A percentile compares a stretch with the other conserved stretches of the same genome.
Evolutionary conservation across 2,797 vertebrate genomes (phyloP).

Genomic region (Enteromius thamalakanensis): DNA sequence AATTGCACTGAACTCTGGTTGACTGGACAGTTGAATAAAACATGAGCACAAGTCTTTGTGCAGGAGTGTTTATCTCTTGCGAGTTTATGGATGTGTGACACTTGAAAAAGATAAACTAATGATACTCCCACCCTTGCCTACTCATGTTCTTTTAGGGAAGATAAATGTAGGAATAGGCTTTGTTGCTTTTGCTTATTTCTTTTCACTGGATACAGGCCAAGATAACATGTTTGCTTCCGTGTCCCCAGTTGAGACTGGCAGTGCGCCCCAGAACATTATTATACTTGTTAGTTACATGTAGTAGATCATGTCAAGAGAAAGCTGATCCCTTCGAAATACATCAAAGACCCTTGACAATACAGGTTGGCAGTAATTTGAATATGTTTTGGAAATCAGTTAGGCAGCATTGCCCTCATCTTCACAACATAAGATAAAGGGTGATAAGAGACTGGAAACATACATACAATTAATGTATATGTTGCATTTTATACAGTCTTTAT

Average conservation of each 20-base stretch:
- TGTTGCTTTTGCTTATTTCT: slow-evolving; percentile 26
- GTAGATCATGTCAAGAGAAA: slow-evolving; percentile 25
- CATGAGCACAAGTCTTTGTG: slow-evolving; percentile 40
- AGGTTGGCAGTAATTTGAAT: background rate
- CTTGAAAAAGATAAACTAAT: slow-evolving; percentile 18
- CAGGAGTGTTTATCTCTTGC: slow-evolving; percentile 13
- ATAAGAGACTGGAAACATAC: background rate
- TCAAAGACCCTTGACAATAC: background rate
- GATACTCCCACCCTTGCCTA: background rate
- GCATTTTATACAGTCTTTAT: background rate
- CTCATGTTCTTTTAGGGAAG: slow-evolving; percentile 14
- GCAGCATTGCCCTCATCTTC: background rate
- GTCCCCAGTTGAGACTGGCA: background rate
- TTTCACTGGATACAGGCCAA: slow-evolving; percentile 37
- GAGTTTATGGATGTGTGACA: slow-evolving; percentile 16
- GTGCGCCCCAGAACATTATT: slow-evolving; percentile 37
- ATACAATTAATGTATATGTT: background rate
- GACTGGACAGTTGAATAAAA: slow-evolving; percentile 51
- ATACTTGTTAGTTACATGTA: slow-evolving; percentile 20
- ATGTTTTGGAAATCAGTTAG: background rate
- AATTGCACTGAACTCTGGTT: slow-evolving; percentile 46
- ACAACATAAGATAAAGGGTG: background rate
- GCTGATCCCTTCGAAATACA: background rate
- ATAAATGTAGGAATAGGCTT: background rate
- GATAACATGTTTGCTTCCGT: background rate